Evolutionary conservation across 2,113 vertebrate genomes (phyloP).

Genomic region (Trachemys scripta): DNA sequence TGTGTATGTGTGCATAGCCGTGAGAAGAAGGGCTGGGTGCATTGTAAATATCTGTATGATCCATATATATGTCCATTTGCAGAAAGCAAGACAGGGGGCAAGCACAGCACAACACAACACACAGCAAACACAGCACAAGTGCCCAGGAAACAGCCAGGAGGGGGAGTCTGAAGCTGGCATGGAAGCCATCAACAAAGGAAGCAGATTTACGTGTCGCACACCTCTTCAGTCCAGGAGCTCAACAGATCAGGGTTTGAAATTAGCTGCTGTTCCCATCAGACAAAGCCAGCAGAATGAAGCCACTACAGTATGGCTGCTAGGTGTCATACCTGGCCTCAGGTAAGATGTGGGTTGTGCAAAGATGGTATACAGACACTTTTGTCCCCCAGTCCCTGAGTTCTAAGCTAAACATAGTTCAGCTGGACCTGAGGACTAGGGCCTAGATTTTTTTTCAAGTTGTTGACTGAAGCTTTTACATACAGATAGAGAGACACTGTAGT

Average conservation of each 20-base stretch:
- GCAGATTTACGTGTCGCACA: background rate
- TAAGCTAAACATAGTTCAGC: background rate
- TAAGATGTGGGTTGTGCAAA: background rate
- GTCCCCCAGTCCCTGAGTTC: background rate
- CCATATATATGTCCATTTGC: rapidly evolving
- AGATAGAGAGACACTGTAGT: background rate
- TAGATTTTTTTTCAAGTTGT: background rate
- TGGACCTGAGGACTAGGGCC: background rate
- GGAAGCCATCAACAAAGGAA: background rate
- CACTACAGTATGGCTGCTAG: background rate
- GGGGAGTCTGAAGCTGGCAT: conserved; percentile 9
- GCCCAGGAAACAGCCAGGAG: background rate
- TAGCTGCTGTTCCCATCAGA: rapidly evolving
- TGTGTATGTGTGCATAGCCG: rapidly evolving
- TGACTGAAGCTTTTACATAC: background rate
- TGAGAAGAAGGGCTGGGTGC: background rate
- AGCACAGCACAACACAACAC: background rate
- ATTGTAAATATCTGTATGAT: background rate
- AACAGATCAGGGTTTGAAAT: background rate
- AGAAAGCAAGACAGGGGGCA: background rate
- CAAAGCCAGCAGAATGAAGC: background rate
- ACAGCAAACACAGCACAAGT: background rate
- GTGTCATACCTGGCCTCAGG: background rate
- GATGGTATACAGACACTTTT: background rate
- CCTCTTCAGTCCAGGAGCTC: background rate